A percentile compares a stretch with the other conserved stretches of the same genome.
Conservation (phyloP, 1,140 invertebrate species). For the Drosophila elegans region DNA sequence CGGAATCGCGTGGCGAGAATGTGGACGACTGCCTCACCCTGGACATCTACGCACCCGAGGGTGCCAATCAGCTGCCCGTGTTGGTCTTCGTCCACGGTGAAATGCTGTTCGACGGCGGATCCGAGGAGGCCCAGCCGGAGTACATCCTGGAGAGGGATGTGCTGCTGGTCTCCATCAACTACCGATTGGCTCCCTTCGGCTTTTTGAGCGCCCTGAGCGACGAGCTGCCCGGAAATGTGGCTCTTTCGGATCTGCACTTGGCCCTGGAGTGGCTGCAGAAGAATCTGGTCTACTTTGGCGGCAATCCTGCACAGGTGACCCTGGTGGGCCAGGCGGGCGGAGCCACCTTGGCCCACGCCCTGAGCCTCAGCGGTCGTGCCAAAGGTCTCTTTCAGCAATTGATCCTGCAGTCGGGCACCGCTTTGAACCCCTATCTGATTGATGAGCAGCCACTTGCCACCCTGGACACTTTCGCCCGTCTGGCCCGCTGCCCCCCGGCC, state of each 20-base stretch:
- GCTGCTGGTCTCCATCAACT: constrained; percentile 92
- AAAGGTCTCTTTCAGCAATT: constrained; percentile 68
- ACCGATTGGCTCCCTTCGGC: constrained; percentile 88
- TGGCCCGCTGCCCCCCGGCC: constrained; percentile 59
- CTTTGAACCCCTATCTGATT: constrained; percentile 75
- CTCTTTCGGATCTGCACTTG: constrained; percentile 88
- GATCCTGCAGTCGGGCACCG: constrained; percentile 81
- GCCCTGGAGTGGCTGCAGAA: constrained; percentile 88
- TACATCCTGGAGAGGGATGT: constrained; percentile 91
- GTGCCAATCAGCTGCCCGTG: constrained; percentile 62
- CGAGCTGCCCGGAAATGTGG: constrained; percentile 89
- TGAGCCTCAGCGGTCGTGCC: constrained; percentile 82
- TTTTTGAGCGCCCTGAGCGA: constrained; percentile 86
- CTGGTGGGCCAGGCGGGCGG: constrained; percentile 87
- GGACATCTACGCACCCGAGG: constrained; percentile 61
- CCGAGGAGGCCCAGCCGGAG: constrained; percentile 89
- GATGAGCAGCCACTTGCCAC: constrained; percentile 66
- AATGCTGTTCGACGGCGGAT: constrained; percentile 78
- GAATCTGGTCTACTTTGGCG: constrained; percentile 89
- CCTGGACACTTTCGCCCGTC: constrained; percentile 58
- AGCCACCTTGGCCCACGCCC: constrained; percentile 85
- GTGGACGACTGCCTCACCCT: constrained; percentile 76
- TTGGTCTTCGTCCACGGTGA: constrained; percentile 84
- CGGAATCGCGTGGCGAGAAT: constrained; percentile 59
- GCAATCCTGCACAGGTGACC: constrained; percentile 87